These are phyloP conservation scores for Sminthopsis crassicaudata DNA, from an alignment of 2,113 vertebrate species.

Conservation along the genomic window DNA sequence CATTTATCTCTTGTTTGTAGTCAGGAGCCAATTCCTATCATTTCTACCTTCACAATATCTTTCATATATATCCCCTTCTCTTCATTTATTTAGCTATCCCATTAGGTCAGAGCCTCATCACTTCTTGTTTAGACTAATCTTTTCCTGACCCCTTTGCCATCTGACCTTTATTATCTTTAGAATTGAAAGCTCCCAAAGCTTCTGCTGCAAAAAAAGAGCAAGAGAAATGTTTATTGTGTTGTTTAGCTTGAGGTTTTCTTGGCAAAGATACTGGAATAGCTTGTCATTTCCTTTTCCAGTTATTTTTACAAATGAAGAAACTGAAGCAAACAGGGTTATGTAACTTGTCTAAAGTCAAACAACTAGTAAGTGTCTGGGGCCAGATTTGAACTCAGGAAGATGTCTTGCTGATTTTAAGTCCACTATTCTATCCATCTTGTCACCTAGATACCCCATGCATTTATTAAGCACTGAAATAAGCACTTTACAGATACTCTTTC, in stretches of 20 bases:
- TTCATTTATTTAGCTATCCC: too few relatives aligned
- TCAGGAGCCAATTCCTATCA: too few relatives aligned
- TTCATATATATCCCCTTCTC: too few relatives aligned
- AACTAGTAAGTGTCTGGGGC: not conserved
- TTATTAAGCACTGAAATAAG: not conserved
- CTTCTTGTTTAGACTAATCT: not conserved
- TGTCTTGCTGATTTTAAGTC: not conserved
- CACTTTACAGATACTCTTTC: not conserved
- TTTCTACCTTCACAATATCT: too few relatives aligned
- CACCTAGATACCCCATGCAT: not conserved
- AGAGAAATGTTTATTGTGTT: not conserved
- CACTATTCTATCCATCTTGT: not conserved
- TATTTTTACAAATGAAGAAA: not conserved
- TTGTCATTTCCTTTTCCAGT: not conserved
- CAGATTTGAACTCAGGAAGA: not conserved
- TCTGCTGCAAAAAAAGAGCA: not conserved
- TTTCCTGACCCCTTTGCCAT: not conserved
- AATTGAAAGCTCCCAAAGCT: not conserved
- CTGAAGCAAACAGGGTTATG: not conserved
- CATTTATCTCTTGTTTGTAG: too few relatives aligned
- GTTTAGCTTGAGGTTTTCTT: not conserved
- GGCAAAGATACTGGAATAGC: not conserved
- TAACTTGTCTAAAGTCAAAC: not conserved
- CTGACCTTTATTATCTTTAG: not conserved
- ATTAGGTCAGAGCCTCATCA: too few relatives aligned